Base-by-base conservation (phyloP, 2,888 invertebrate species). In the Cepaea hortensis region DNA sequence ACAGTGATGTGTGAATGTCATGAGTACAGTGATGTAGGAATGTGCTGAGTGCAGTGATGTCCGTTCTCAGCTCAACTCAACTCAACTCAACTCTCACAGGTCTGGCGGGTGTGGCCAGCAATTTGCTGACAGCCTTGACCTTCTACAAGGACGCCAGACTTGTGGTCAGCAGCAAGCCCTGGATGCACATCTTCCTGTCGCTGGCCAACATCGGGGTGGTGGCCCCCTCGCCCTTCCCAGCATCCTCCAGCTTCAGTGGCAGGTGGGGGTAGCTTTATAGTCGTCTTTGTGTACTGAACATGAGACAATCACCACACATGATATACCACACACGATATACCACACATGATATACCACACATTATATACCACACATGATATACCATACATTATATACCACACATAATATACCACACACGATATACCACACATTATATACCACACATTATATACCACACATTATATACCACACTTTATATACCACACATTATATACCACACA, bases 231-330 rank as follows among this genome's bases (percentile, higher is more conserved):
- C 91, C 91, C 0, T 91, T 93, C 81, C 90, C 92, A 0, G 92
- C 92, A 1, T 89, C 91, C 11, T 93, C 93, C 18, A 90, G 91
- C n/a, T 91, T 93, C 84, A 90, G 90, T n/a, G 93, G 92, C 85
- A 91, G 88, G 93, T 93, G 88, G 11, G 77, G 20, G 9, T 23
- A 80, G 15, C 23, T 55, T 4, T 35, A 35, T 3, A 9, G 55
- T 0, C 55, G 11, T 55, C 3, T 55, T 0, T 55, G 55, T 55
- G 11, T 55, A 55, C 55, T 11, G 9, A 11, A 55, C n/a, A 70
- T 23, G 70, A n/a, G 23, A 70, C 18, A n/a, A 70, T 11, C 55
- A 6, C 55, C 55, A 55, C 55, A 55, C 55, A 55, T 55, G 55
- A 55, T 11, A 55, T 55, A 11, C 0, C 55, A 55, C 55, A 55